Evolutionary conservation across 2,113 vertebrate genomes (phyloP), one percentile per base, ranked within the genome.

Genomic region (Macquaria australasica): DNA sequence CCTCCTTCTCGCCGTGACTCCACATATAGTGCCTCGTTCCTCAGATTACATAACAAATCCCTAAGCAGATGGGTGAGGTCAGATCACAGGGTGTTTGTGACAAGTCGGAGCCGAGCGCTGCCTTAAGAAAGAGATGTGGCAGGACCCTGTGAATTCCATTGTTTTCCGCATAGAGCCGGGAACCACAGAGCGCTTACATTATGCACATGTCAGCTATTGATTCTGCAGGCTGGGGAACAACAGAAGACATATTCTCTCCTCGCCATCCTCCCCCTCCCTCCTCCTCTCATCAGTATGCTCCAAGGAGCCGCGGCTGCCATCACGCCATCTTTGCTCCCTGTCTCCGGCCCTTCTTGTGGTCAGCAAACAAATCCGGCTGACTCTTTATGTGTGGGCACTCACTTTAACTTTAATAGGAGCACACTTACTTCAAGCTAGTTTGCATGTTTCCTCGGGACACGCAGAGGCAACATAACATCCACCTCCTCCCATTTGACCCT

Each of bases 131-230:
- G 81, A 78, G 85, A 83, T 16, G 82, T 79, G 79, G 74, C 77
- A 14, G 77, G 75, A 77, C 74, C 84, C 69, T 9, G 69, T 82
- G 89, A 89, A 93, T 88, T 75, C 85, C 86, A 86, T 88, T 90
- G 88, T 93, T 81, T 87, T 56, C 77, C 31, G 6, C 86, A 63
- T 45, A n/a, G 83, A 84, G 89, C 73, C 73, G 56, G 72, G 51
- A 82, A 76, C 41, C 89, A 90, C 87, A 86, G 85, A 81, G 84
- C 53, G 84, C 84, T 73, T 73, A 84, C 83, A 88, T 91, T 93
- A 81, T 88, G 91, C 89, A 89, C 81, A 83, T 92, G 92, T 93
- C 89, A 89, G 91, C 89, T 92, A 92, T 95, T 88, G 92, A 95
- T 93, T 92, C 79, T 89, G 79, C 82, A 66, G 90, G 71, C 83